phyloP scores from a whole-genome alignment of 2,113 vertebrate species.

The Marmota monax region DNA sequence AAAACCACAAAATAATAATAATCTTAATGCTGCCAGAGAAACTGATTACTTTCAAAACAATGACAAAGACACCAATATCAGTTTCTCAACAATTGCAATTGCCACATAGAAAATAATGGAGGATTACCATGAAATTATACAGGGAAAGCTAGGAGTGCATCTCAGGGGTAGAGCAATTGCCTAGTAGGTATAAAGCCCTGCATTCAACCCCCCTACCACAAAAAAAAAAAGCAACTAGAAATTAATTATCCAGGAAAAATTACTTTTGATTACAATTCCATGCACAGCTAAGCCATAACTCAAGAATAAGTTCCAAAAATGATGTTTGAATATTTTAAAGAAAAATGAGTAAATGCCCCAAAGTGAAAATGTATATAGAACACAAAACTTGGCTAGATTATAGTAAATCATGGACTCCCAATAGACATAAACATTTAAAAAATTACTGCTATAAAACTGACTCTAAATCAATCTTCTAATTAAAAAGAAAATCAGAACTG shows the following conservation, averaged over 20 bases:
- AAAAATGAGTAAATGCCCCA: neutral
- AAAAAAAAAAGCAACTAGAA: too few species aligned
- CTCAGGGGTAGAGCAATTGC: too few species aligned
- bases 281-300: neutral
- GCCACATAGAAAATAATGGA: neutral
- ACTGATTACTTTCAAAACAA: neutral
- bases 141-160: neutral
- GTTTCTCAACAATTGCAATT: neutral
- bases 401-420: neutral
- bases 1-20: neutral
- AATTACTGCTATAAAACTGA: neutral
- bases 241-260: neutral
- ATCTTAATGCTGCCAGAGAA: neutral
- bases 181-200: too few species aligned
- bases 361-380: constrained; percentile 47
- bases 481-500: neutral
- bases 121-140: neutral
- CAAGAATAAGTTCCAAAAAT: neutral
- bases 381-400: neutral
- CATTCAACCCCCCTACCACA: too few species aligned
- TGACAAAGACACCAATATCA: neutral
- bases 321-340: neutral
- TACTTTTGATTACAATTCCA: neutral
- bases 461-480: neutral
- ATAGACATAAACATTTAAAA: neutral